Percentiles rank a stretch among this genome's conserved stretches.
phyloP scores from a whole-genome alignment of 2,888 invertebrate species.

The Belgica antarctica region DNA sequence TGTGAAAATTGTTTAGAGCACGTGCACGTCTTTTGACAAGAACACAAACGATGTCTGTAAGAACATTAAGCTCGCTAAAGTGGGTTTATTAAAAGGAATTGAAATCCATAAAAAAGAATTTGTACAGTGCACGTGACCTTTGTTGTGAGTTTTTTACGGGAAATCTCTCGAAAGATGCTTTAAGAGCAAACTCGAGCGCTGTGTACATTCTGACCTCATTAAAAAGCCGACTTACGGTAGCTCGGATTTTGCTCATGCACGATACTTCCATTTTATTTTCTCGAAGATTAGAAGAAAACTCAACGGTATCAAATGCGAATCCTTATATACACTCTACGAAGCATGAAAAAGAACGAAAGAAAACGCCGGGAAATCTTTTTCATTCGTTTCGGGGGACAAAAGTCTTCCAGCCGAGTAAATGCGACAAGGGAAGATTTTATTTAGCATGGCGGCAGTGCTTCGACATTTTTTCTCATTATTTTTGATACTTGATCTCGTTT shows the following conservation, averaged over 20 bases:
- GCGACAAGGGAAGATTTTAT: not conserved
- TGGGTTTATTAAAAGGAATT: conserved; percentile 41
- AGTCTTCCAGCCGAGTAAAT: not conserved
- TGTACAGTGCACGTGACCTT: conserved; percentile 40
- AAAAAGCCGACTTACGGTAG: conserved; percentile 28
- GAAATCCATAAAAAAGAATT: conserved; percentile 36
- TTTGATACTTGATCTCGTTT: conserved; percentile 15
- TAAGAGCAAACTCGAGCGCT: conserved; percentile 20
- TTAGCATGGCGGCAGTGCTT: not conserved
- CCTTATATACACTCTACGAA: conserved; percentile 11
- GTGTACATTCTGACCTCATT: conserved; percentile 40
- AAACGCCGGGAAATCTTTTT: not conserved
- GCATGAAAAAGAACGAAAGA: not conserved
- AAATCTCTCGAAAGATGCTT: not conserved
- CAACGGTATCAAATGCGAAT: conserved; percentile 1
- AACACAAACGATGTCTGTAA: conserved; percentile 21
- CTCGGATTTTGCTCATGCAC: not conserved
- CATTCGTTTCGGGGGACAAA: not conserved
- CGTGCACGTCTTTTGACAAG: conserved; percentile 33
- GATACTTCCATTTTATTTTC: not conserved
- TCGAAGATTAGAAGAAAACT: not conserved
- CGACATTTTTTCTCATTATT: conserved; percentile 4
- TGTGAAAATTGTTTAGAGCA: conserved; percentile 40
- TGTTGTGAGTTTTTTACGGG: conserved; percentile 29
- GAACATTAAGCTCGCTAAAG: conserved; percentile 36